Base-by-base conservation (phyloP, 2,888 invertebrate species). In the Leptogaster cylindrica region DNA sequence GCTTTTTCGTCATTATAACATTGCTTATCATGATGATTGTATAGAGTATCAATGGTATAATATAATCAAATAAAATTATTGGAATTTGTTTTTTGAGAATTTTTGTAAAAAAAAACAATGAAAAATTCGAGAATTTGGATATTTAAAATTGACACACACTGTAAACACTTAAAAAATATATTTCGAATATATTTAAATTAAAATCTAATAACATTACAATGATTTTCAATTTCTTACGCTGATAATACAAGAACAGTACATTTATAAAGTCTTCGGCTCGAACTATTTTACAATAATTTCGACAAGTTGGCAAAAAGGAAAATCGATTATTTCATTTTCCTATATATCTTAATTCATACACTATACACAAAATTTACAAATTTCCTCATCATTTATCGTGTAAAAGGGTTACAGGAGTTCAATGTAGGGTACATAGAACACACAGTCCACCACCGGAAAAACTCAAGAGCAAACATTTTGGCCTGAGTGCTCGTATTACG, bases 81-180 rank as follows among this genome's bases (percentile, higher is more conserved):
- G n/a, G n/a, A n/a, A n/a, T n/a, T n/a, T n/a, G n/a, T n/a, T n/a
- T n/a, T n/a, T n/a, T n/a, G n/a, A n/a, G n/a, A n/a, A n/a, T n/a
- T n/a, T n/a, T n/a, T n/a, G n/a, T n/a, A n/a, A n/a, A n/a, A n/a
- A 8, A 2, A 8, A 7, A n/a, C 33, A 2, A n/a, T n/a, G 1
- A 33, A 33, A 1, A 1, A n/a, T 10, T 33, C 33, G 8, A 33
- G 1, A 33, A 33, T 33, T 33, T 10, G n/a, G 33, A 33, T 10
- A 33, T n/a, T 10, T n/a, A 33, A 8, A 33, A 33, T n/a, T n/a
- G n/a, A 33, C 33, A 33, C 8, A 33, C 8, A 33, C n/a, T n/a
- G n/a, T n/a, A n/a, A n/a, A n/a, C 61, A 61, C 61, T 61, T 61
- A 61, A 61, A 61, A 61, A 61, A 61, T 61, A 61, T 61, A 61